Evolutionary conservation across 1,140 invertebrate species (phyloP), one percentile per base, ranked within the genome.

Genomic region (Philaenus spumarius): DNA sequence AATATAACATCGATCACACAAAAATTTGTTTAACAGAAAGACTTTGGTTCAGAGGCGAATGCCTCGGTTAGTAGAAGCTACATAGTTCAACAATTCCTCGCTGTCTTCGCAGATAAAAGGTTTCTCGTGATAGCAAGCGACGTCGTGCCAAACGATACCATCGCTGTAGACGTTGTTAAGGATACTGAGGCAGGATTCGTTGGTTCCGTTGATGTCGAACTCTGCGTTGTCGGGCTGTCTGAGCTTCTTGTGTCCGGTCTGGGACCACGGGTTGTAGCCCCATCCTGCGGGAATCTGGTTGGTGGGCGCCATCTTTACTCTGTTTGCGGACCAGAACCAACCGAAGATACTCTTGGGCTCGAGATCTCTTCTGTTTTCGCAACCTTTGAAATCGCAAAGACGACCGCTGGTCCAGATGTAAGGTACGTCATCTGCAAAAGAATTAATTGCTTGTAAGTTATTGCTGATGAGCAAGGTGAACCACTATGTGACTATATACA

Each of bases 251-350:
- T 94, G 90, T 1, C 91, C 91, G 19, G 89, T 92, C 70, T 85
- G 80, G 0, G 86, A 90, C 90, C 91, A 94, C 22, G 89, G 87
- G 69, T 89, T 90, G 80, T 87, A 90, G 47, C 77, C 74, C 81
- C 82, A 89, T 17, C 83, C 83, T 53, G 71, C 72, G 42, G 77
- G 78, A 55, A 79, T 79, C 74, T 83, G 81, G 73, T 89, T 91
- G 56, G 90, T 93, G 34, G 90, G 84, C 45, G 88, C 74, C 74
- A 93, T 87, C 78, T 93, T 93, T 71, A 86, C 89, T 51, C 90
- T 82, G 67, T 89, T 92, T 34, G 87, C 86, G 7, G 90, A 93
- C 90, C 90, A 95, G 81, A 95, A 95, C 91, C 91, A 95, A 5
- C 91, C 91, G 66, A 84, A 85, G 42, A 93, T 68, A 60, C 81